phyloP scores from a whole-genome alignment of 2,797 vertebrate species.

The Menidia menidia region DNA sequence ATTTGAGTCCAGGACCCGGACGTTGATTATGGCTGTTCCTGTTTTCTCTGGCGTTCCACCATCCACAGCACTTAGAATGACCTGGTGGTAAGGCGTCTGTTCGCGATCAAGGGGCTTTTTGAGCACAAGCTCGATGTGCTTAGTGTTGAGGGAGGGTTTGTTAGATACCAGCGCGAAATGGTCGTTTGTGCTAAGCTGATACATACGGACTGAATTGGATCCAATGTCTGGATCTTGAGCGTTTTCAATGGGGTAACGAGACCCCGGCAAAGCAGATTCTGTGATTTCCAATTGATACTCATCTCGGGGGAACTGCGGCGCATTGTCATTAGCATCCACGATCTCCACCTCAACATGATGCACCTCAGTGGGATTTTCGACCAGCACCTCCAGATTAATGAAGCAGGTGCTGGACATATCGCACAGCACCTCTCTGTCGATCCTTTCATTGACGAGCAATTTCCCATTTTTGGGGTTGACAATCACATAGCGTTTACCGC shows the following conservation, averaged over 20 bases:
- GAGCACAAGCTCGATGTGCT: constrained; percentile 94
- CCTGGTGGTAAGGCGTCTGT: constrained; percentile 88
- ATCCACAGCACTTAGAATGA: constrained; percentile 93
- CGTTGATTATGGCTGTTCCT: constrained; percentile 89
- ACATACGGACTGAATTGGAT: constrained; percentile 91
- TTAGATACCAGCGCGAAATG: constrained; percentile 94
- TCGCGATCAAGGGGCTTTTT: constrained; percentile 94
- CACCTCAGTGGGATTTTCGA: constrained; percentile 92
- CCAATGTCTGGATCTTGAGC: constrained; percentile 93
- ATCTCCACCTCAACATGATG: constrained; percentile 93
- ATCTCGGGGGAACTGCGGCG: constrained; percentile 91
- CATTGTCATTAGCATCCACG: constrained; percentile 93
- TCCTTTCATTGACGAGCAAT: constrained; percentile 91
- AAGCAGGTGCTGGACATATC: constrained; percentile 87
- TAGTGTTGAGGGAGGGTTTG: constrained; percentile 89
- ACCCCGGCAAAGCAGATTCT: constrained; percentile 91
- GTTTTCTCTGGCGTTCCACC: constrained; percentile 92
- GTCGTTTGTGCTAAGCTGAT: constrained; percentile 91
- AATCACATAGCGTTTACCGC: constrained; percentile 90
- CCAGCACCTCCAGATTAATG: constrained; percentile 88
- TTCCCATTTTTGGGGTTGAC: constrained; percentile 90
- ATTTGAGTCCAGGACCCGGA: constrained; percentile 93
- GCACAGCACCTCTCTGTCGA: constrained; percentile 93
- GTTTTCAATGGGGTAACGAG: constrained; percentile 93
- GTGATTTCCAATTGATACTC: constrained; percentile 92